Percentiles rank a stretch among this genome's conserved stretches.
These are phyloP conservation scores for Dysidea cf. avara DNA, from an alignment of 37 sponge, comb jelly and placozoan species.

Conservation along the genomic window DNA sequence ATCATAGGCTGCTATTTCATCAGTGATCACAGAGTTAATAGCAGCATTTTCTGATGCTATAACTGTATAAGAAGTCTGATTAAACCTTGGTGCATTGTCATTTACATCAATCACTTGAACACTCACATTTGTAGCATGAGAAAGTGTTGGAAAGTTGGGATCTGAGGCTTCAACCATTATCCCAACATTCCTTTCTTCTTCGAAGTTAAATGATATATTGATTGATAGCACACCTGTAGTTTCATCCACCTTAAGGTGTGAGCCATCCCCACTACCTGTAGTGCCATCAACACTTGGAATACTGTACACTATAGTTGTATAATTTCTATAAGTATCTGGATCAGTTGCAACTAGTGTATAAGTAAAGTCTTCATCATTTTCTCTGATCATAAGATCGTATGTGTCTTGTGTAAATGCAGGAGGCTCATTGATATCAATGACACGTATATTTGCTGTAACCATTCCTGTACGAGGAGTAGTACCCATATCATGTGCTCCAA, in stretches of 20 bases:
- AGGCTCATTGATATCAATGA: no score
- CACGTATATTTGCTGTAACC: constrained; percentile 17
- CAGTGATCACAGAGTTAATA: not conserved
- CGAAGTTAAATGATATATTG: constrained; percentile 5
- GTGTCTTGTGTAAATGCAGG: constrained; percentile 11
- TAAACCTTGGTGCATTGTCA: constrained; percentile 28
- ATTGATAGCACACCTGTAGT: constrained; percentile 4
- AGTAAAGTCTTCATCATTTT: no score
- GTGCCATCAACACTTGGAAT: no score
- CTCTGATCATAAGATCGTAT: constrained; percentile 13
- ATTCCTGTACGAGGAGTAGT: not conserved
- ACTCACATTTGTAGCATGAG: not conserved
- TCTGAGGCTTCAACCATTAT: no score
- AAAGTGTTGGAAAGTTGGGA: not conserved
- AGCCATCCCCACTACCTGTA: no score
- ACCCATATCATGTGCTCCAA: constrained; percentile 45
- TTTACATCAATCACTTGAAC: constrained; percentile 12
- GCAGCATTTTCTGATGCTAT: not conserved
- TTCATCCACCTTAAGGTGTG: no score
- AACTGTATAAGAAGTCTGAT: not conserved
- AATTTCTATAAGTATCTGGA: no score
- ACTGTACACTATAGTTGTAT: no score
- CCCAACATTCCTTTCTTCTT: not conserved
- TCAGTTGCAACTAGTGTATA: no score
- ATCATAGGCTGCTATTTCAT: constrained; percentile 40